A percentile compares a stretch with the other conserved stretches of the same genome.
Conservation (phyloP, 2,797 vertebrate species). For the Sarcoramphus papa region DNA sequence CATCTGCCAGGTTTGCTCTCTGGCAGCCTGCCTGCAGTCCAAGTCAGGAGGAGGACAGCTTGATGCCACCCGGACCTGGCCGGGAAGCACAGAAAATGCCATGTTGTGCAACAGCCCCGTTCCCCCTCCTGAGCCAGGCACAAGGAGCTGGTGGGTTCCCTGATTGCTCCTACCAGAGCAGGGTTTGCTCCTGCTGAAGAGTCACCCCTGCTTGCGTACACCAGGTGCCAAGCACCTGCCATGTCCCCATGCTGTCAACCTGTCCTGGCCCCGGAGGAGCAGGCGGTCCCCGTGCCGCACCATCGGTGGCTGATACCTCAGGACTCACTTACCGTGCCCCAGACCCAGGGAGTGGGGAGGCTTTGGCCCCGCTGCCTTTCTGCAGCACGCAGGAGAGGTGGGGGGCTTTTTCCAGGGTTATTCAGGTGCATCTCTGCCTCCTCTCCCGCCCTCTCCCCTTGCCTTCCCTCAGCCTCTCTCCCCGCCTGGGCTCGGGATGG, state of each 20-base stretch:
- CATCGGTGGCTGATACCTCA: fast-evolving
- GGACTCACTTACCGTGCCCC: not conserved
- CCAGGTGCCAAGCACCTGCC: not conserved
- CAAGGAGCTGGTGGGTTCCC: not conserved
- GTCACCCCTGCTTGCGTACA: not conserved
- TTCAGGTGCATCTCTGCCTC: not conserved
- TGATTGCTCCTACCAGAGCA: not conserved
- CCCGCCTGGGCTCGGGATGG: not conserved
- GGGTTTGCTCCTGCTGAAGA: not conserved
- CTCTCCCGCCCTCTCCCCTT: not conserved
- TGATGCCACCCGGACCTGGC: fast-evolving
- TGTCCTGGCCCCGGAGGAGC: not conserved
- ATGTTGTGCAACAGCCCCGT: fast-evolving
- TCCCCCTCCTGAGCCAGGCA: not conserved
- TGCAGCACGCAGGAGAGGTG: not conserved
- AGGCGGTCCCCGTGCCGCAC: fast-evolving
- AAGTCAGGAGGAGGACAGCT: not conserved
- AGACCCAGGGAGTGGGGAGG: not conserved
- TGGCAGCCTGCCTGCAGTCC: not conserved
- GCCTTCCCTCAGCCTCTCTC: not conserved
- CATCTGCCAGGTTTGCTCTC: not conserved
- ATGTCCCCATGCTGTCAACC: not conserved
- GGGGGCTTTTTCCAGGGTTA: not conserved
- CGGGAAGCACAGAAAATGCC: not conserved
- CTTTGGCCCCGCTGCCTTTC: not conserved